Base-by-base conservation (phyloP, 2,113 vertebrate genomes). In the Nestor notabilis region DNA sequence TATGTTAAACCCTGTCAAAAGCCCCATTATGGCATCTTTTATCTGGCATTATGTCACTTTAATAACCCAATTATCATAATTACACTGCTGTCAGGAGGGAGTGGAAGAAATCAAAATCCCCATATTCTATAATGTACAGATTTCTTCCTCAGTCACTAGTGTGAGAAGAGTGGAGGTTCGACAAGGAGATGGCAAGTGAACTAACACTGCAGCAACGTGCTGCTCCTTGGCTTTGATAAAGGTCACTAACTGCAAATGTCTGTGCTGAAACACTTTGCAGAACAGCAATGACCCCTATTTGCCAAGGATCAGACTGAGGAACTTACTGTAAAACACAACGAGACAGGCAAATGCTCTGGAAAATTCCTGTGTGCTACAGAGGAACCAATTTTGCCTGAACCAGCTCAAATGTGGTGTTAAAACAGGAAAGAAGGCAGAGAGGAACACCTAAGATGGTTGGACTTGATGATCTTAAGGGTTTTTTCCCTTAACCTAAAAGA, bases 1-100 rank as follows among this genome's bases (percentile, higher is more conserved):
- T 89, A 72, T 69, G 69, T 72, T 84, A 93, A 91, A 82, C 28
- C 53, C 81, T 94, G 90, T 94, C 89, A 94, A 92, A 91, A 93
- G 92, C 81, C 37, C 75, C 91, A 95, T 96, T 96, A 93, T 89
- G 66, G 58, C 87, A 87, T 77, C 70, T 85, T 83, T 90, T 91
- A 61, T 77, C 89, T 87, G 72, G 83, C 96, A 70, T 93, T 83
- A 79, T 97, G 96, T 94, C 96, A 93, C 87, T 85, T 95, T 95
- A 97, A 97, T 89, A 95, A 95, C 11, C 25, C 81, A 94, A 92
- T 97, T 97, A 97, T 47, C 83, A 91, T 96, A 96, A 97, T 97
- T 95, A 89, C 75, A 60, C 81, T 61, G 84, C 91, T 96, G 92
- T 93, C 23, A 19, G 60, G 74, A 66, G 29, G 61, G n/a, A 95